Base-by-base conservation (phyloP, 2,797 vertebrate genomes). In the Decapterus maruadsi region DNA sequence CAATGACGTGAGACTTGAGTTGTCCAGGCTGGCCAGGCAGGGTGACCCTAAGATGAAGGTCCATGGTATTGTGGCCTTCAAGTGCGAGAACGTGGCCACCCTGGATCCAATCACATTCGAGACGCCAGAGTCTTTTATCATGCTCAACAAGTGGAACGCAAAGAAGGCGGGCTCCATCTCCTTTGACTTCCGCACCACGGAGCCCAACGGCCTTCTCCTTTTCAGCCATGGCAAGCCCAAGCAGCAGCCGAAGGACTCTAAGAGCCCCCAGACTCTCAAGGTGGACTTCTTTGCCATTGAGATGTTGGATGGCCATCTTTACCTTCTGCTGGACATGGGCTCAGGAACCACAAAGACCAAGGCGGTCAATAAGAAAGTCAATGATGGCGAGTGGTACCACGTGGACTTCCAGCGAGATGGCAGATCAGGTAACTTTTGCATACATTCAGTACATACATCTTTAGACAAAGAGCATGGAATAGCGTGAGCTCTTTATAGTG, bases 201-300 rank as follows among this genome's bases (percentile, higher is more conserved):
- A 99, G 89, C 98, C 98, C 64, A 99, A 98, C 14, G 98, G 98
- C 16, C 95, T 99, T 72, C 97, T 99, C 63, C 96, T 99, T 75
- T 99, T 99, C 89, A 99, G 97, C 84, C 98, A 99, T 0, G 98
- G 98, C 60, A 99, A 98, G 85, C 96, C 97, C 60, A 96, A 97
- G 78, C 97, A 97, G 87, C 96, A 96, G 72, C 95, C 96, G 2
- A 99, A 99, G 88, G 98, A 98, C 70, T 96, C 96, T 85, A 98
- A 98, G 80, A 95, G 96, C 73, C 96, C 96, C 6, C 96, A 97
- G 83, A 96, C 96, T 81, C 94, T 97, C 58, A 99, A 99, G 78
- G 98, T 99, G 78, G 98, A 99, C 87, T 99, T 99, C 87, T 99
- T 99, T 91, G 98, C 98, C 65, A 98, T 99, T 38, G 98, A 99